These are phyloP conservation scores for Brienomyrus brachyistius DNA, from an alignment of 2,113 vertebrate genomes.

Conservation along the genomic window DNA sequence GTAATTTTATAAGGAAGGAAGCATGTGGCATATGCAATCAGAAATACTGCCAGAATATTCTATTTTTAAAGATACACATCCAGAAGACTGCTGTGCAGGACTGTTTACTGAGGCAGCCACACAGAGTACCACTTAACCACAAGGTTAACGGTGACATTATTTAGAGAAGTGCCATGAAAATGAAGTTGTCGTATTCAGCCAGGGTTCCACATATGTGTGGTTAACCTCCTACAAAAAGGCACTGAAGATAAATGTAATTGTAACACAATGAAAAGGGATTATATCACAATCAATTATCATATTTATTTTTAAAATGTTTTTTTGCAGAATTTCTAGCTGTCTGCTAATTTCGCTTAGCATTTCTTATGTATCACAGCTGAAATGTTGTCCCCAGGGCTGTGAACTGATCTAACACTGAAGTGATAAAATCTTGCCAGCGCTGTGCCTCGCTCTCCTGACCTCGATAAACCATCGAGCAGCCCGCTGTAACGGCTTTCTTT, in stretches of 20 bases:
- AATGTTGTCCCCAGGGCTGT: constrained; percentile 12
- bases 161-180: not conserved
- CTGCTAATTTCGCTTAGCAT: not conserved
- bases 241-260: not conserved
- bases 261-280: not conserved
- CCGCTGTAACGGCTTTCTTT: constrained; percentile 27
- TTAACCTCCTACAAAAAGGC: not conserved
- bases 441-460: constrained; percentile 44
- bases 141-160: not conserved
- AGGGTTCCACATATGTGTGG: not conserved
- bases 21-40: not conserved
- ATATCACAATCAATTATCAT: not conserved
- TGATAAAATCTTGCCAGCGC: constrained; percentile 44
- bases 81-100: not conserved
- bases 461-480: constrained; percentile 46
- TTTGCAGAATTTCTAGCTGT: not conserved
- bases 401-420: constrained; percentile 31
- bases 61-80: not conserved
- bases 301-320: not conserved
- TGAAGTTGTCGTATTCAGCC: not conserved
- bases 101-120: not conserved
- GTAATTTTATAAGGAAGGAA: not conserved
- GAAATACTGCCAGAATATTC: not conserved
- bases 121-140: not conserved
- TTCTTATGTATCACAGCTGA: not conserved